Base-by-base conservation (phyloP, 1,140 invertebrate genomes). In the Papilio polyxenes region DNA sequence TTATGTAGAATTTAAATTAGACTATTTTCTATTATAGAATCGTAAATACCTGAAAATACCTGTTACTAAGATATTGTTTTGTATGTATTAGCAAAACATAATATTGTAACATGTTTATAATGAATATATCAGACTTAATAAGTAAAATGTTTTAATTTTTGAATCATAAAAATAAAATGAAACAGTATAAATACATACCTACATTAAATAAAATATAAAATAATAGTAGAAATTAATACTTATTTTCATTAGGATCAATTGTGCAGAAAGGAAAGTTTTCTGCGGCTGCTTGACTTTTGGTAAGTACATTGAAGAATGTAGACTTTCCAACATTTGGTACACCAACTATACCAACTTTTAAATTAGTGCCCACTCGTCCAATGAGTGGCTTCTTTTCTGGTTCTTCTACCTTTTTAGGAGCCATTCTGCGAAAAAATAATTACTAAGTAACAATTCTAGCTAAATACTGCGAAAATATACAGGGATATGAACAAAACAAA, bases 221-320 rank as follows among this genome's bases (percentile, higher is more conserved):
- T 31, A 31, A 31, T 5, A 1, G 20, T 59, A 59, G 17, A 59
- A 59, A 59, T n/a, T n/a, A 20, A 97, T 97, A 98, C 98, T 99
- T 98, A 99, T 98, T 99, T 97, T 99, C 99, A 98, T 99, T 99
- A 37, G 99, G 99, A 95, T 99, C 99, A 91, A 99, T 99, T 90
- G 99, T 99, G 95, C 99, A 99, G 95, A 99, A 99, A 7, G 99
- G 99, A 94, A 99, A 99, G 91, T 99, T 99, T 95, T 99, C 98
- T 80, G 99, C 98, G 81, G 98, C 96, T 11, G 98, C 99, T 89
- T 98, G 97, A 92, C 98, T 99, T 93, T 99, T 98, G 20, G 99
- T 99, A 51, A 99, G 94, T 0, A 99, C 98, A 95, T 99, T 99
- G 95, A 99, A 99, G 95, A 99, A 99, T 65, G 99, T 99, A 7